Conservation (phyloP, 2,797 vertebrate species). For the Oophaga sylvatica region DNA sequence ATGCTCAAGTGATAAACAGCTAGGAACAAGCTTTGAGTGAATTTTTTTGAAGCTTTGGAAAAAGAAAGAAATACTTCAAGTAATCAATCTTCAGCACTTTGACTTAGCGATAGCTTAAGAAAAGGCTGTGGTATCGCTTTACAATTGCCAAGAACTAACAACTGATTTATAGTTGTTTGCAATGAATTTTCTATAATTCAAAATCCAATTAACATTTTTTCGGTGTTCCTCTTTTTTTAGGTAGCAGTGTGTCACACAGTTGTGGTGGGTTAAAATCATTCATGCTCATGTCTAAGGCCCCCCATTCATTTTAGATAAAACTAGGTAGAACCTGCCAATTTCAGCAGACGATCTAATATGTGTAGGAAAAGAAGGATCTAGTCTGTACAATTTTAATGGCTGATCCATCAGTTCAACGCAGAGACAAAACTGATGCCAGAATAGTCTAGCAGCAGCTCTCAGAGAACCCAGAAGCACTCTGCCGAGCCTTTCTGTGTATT, state of each 20-base stretch:
- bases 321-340: no score
- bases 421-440: no score
- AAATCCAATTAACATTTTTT: neutral
- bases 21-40: conserved; percentile 18
- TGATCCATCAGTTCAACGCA: no score
- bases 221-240: neutral
- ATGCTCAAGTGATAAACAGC: no score
- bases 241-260: neutral
- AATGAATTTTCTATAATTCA: neutral
- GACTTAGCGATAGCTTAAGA: neutral
- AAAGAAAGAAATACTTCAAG: conserved; percentile 9
- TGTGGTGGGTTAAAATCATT: no score
- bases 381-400: no score
- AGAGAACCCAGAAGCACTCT: no score
- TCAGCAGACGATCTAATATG: no score
- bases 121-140: neutral
- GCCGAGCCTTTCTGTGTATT: no score
- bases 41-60: neutral
- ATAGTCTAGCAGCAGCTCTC: no score
- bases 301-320: no score
- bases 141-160: neutral
- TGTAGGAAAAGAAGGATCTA: no score
- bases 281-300: neutral
- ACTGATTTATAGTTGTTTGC: neutral
- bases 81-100: conserved; percentile 26